Conservation (phyloP, 2,113 vertebrate species). For the Gadus macrocephalus region DNA sequence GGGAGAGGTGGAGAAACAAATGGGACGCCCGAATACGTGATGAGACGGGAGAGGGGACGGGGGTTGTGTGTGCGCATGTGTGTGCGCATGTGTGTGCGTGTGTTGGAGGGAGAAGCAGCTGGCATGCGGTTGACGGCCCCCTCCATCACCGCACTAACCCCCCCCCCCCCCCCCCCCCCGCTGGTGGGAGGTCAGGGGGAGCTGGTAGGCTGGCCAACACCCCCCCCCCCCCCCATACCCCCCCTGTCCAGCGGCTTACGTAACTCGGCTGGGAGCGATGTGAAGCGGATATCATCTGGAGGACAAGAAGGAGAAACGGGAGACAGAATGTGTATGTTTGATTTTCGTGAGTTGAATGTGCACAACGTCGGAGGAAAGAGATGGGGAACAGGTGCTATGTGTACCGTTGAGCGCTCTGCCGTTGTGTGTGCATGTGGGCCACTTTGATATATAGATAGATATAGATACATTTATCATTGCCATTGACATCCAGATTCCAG, state of each 20-base stretch:
- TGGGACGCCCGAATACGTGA: not conserved
- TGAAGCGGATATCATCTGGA: no score
- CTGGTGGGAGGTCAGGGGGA: constrained; percentile 58
- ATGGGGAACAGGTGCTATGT: no score
- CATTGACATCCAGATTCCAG: constrained; percentile 35
- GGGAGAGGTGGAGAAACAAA: not conserved
- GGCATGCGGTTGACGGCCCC: constrained; percentile 54
- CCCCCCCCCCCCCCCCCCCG: constrained; percentile 61
- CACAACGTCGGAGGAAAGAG: no score
- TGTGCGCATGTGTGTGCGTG: constrained; percentile 3
- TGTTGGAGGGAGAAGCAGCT: constrained; percentile 49
- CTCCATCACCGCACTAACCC: constrained; percentile 59
- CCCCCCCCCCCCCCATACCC: not conserved
- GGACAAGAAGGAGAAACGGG: constrained; percentile 29
- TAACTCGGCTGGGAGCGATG: no score
- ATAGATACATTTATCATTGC: no score
- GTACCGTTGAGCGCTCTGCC: no score
- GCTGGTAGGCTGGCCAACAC: constrained; percentile 14
- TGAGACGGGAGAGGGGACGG: not conserved
- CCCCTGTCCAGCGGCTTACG: no score
- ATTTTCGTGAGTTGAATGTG: not conserved
- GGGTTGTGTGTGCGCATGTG: constrained; percentile 1
- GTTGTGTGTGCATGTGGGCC: no score
- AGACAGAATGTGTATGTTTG: constrained; percentile 4
- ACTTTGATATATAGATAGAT: no score